These are phyloP conservation scores for Tokudaia tokunoshimensis DNA, from an alignment of 2,797 vertebrate genomes.

Conservation along the genomic window DNA sequence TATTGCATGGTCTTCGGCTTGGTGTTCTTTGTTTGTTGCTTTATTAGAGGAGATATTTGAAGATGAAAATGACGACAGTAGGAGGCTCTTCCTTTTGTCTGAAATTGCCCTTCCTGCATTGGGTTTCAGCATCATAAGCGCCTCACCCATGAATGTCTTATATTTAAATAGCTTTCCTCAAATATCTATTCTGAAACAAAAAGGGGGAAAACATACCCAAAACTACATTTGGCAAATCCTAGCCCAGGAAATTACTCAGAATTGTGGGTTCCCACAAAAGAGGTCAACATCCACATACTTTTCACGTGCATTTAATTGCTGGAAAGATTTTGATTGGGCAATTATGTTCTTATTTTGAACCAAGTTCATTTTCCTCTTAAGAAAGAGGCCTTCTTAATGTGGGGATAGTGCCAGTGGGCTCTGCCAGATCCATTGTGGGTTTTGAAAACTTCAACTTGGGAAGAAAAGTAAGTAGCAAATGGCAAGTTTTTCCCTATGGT, in stretches of 20 bases:
- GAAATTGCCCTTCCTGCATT: neutral
- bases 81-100: neutral
- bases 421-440: slow-evolving; percentile 52
- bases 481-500: neutral
- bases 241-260: slow-evolving; percentile 66
- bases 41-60: slow-evolving; percentile 43
- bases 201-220: neutral
- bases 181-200: slow-evolving; percentile 53
- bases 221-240: slow-evolving; percentile 65
- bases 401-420: neutral
- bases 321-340: slow-evolving; percentile 73
- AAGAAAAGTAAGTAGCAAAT: slow-evolving; percentile 22
- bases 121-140: neutral
- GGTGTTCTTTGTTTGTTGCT: slow-evolving; percentile 28
- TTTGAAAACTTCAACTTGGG: slow-evolving; percentile 37
- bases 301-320: slow-evolving; percentile 71
- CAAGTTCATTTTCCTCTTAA: slow-evolving; percentile 53
- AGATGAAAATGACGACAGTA: neutral
- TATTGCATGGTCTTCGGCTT: neutral
- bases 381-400: slow-evolving; percentile 44
- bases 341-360: slow-evolving; percentile 59
- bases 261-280: slow-evolving; percentile 36
- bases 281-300: slow-evolving; percentile 59
- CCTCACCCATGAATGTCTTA: neutral
- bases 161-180: slow-evolving; percentile 67